Evolutionary conservation across 2,797 vertebrate species (phyloP).

Genomic region (Neoniphon sammara): DNA sequence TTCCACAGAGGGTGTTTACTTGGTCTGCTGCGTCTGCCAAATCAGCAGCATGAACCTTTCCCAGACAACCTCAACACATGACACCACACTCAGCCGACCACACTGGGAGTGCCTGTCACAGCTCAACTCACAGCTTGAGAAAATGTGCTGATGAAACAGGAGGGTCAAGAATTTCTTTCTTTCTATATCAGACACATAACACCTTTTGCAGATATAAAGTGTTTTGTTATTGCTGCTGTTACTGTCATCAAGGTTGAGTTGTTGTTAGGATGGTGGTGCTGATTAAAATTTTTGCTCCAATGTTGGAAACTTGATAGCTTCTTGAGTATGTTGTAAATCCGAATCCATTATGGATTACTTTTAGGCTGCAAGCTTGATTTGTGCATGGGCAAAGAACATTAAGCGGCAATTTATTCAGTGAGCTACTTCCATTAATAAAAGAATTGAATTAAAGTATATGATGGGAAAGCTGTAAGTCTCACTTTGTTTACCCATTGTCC

Average conservation of each 20-base stretch:
- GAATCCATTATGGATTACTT: too few species aligned
- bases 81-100: slow-evolving; percentile 52
- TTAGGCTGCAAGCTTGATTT: too few species aligned
- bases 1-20: slow-evolving; percentile 74
- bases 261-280: neutral
- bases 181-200: neutral
- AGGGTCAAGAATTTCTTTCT: slow-evolving; percentile 7
- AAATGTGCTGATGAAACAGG: slow-evolving; percentile 34
- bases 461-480: neutral
- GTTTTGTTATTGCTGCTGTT: neutral
- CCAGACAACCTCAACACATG: slow-evolving; percentile 63
- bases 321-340: too few species aligned
- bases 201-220: slow-evolving; percentile 16
- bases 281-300: neutral
- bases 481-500: neutral
- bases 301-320: too few species aligned
- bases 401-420: too few species aligned
- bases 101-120: slow-evolving; percentile 36
- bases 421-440: neutral
- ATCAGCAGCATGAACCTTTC: slow-evolving; percentile 63
- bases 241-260: neutral
- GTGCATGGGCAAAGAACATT: too few species aligned
- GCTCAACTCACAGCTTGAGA: slow-evolving; percentile 29
- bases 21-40: slow-evolving; percentile 57
- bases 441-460: neutral